A percentile compares a stretch with the other conserved stretches of the same genome.
phyloP scores from a whole-genome alignment of 2,113 vertebrate species.

The Prunella himalayana region DNA sequence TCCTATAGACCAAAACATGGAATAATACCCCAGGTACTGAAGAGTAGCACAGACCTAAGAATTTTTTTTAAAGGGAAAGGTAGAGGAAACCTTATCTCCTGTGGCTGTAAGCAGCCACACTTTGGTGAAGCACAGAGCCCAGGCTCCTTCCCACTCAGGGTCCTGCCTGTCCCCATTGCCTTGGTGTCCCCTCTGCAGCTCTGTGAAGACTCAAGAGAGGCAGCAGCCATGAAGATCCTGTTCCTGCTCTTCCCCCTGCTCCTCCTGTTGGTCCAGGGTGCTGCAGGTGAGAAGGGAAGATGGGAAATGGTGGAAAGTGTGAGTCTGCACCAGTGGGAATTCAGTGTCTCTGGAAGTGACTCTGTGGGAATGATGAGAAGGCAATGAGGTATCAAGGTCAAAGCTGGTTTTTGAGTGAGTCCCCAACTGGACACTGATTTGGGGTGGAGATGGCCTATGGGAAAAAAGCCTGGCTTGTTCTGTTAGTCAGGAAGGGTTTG shows the following conservation, averaged over 20 bases:
- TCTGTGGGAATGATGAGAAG: rapidly evolving
- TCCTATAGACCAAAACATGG: neutral
- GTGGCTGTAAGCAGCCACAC: neutral
- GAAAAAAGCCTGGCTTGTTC: neutral
- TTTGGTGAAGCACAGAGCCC: neutral
- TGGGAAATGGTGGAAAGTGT: neutral
- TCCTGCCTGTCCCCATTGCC: neutral
- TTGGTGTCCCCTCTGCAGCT: neutral
- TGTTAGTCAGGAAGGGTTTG: rapidly evolving
- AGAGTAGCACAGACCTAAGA: neutral
- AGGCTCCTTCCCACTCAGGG: rapidly evolving
- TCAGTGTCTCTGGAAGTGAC: neutral
- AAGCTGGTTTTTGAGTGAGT: neutral
- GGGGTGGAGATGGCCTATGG: rapidly evolving
- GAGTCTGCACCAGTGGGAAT: neutral
- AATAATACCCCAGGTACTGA: neutral
- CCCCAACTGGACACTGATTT: too few species aligned
- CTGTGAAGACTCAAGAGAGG: neutral
- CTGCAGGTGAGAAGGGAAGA: neutral
- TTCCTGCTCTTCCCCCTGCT: neutral
- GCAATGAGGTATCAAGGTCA: rapidly evolving
- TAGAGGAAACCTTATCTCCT: rapidly evolving
- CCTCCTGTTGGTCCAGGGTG: neutral
- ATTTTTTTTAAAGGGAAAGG: neutral
- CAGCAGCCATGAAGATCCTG: neutral